Percentiles rank a stretch among this genome's conserved stretches.
Evolutionary conservation across 2,797 vertebrate genomes (phyloP).

Genomic region (Danio choprae): DNA sequence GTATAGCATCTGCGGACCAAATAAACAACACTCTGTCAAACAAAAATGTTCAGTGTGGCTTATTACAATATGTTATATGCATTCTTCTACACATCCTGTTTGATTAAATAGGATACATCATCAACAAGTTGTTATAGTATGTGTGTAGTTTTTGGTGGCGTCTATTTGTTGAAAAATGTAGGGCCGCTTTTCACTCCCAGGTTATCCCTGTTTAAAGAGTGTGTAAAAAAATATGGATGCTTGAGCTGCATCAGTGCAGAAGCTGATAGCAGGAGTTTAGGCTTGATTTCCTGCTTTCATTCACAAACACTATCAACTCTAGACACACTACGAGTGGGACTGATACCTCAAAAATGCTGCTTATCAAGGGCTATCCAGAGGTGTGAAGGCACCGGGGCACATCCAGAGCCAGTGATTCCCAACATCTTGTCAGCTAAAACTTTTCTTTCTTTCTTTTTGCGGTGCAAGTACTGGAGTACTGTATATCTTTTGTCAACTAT

Average conservation of each 20-base stretch:
- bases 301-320: neutral
- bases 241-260: slow-evolving; percentile 7
- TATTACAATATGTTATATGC: no score
- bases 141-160: no score
- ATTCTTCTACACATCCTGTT: no score
- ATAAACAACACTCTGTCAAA: no score
- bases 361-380: slow-evolving; percentile 6
- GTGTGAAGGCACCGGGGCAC: neutral
- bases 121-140: no score
- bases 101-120: no score
- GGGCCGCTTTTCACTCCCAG: no score
- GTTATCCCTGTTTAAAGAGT: neutral
- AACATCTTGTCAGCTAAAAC: neutral
- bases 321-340: neutral
- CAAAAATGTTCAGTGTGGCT: no score
- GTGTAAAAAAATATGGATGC: slow-evolving; percentile 1
- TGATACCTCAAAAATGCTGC: neutral
- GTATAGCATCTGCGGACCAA: no score
- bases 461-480: neutral
- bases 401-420: neutral
- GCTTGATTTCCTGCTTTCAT: slow-evolving; percentile 16
- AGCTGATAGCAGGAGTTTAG: neutral
- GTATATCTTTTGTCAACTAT: neutral
- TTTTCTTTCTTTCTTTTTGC: neutral
- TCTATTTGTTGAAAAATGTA: no score